Percentiles rank a stretch among this genome's conserved stretches.
phyloP scores from a whole-genome alignment of 2,888 invertebrate genomes.

The Oxytorus armatus region DNA sequence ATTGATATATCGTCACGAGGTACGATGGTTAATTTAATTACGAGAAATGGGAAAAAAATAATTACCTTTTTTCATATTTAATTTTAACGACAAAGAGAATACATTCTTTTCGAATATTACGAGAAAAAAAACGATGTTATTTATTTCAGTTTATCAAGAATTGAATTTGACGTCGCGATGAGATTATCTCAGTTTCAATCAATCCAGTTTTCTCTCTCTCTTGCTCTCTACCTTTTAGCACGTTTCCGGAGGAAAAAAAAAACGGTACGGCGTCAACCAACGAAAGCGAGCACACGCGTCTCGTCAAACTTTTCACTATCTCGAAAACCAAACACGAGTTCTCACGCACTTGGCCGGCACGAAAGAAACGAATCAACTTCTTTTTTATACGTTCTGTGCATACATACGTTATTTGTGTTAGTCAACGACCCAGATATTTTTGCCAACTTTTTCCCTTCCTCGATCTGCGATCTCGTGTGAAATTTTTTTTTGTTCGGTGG shows the following conservation, averaged over 20 bases:
- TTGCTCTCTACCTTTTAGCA: not conserved
- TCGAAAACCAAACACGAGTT: slow-evolving; percentile 9
- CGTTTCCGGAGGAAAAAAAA: too few species aligned
- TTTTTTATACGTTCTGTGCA: not conserved
- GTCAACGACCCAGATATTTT: slow-evolving; percentile 34
- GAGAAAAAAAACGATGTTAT: too few species aligned
- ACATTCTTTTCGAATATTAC: too few species aligned
- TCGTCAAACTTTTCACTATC: slow-evolving; percentile 43
- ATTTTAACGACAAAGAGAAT: too few species aligned
- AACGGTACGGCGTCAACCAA: too few species aligned
- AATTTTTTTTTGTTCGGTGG: too few species aligned
- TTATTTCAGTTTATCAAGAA: too few species aligned
- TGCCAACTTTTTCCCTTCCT: too few species aligned
- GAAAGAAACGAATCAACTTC: slow-evolving; percentile 44
- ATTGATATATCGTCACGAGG: slow-evolving; percentile 39
- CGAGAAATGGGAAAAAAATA: not conserved
- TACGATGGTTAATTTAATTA: slow-evolving; percentile 20
- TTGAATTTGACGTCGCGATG: slow-evolving; percentile 26
- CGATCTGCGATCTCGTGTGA: not conserved
- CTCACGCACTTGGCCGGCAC: slow-evolving; percentile 50
- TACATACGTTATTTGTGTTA: not conserved
- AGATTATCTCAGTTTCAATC: slow-evolving; percentile 21
- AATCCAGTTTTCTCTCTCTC: slow-evolving; percentile 12
- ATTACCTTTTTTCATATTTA: too few species aligned
- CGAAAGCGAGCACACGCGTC: slow-evolving; percentile 9